Evolutionary conservation across 2,797 vertebrate species (phyloP), one percentile per base, ranked within the genome.

Genomic region (Nasua narica): DNA sequence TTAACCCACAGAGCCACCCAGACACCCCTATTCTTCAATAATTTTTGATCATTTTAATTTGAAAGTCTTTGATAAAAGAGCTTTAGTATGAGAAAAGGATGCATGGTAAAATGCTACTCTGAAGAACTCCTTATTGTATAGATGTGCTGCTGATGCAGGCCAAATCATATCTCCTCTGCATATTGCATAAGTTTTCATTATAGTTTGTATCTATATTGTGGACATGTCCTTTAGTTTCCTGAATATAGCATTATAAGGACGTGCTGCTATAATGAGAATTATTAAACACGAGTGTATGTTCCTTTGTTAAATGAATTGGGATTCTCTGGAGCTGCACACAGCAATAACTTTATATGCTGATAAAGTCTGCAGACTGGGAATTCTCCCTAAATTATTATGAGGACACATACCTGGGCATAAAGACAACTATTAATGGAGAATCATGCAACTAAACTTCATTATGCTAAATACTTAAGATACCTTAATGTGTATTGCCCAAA

Each of bases 361-460:
- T 87, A 88, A 87, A 87, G 4, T 21, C 37, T 96, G 37, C 23
- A 79, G 69, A 82, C 37, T 70, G 96, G 77, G 0, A 40, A 97
- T 95, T 94, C 60, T 94, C 1, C 29, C 85, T 91, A 94, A 95
- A 98, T 62, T 77, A 11, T 97, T 86, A 37, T 94, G 37, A 95
- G 90, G 77, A 83, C 92, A 91, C 58, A 96, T 81, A 89, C 23
- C 35, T 93, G 58, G 82, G 32, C 65, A 62, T 83, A 95, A 95
- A 95, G 87, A 90, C 93, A 97, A 95, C 83, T 93, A 88, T 84
- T 98, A 95, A 94, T 58, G 92, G 69, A 86, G 92, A 97, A 69
- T 48, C 25, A 65, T 96, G 94, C 92, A 97, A 94, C 54, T 96
- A 92, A 95, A 94, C 29, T 95, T 98, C 43, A 88, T 97, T 97